Percentiles rank a stretch among this genome's conserved stretches.
Evolutionary conservation across 2,888 invertebrate genomes (phyloP).

Genomic region (Macrosoma leucophasiata): DNA sequence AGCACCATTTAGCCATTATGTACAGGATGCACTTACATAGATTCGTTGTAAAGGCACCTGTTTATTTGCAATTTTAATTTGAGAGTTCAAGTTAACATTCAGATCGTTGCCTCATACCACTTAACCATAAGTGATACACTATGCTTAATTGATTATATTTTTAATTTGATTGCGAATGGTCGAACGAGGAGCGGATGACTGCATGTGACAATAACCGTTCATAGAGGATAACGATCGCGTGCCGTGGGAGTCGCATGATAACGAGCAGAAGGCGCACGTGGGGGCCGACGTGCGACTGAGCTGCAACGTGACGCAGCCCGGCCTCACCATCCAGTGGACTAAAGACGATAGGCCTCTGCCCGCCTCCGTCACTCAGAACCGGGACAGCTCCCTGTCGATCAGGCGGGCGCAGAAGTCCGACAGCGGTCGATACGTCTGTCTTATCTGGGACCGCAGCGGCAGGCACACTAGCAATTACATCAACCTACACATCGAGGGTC

Average conservation of each 20-base stretch:
- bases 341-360: slow-evolving; percentile 70
- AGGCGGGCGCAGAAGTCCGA: slow-evolving; percentile 78
- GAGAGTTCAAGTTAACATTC: too few relatives aligned
- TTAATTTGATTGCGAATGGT: slow-evolving; percentile 34
- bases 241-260: slow-evolving; percentile 52
- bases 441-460: slow-evolving; percentile 64
- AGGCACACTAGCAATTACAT: slow-evolving; percentile 79
- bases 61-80: too few relatives aligned
- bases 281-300: slow-evolving; percentile 77
- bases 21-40: slow-evolving; percentile 33
- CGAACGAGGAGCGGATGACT: slow-evolving; percentile 32
- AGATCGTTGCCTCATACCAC: background rate
- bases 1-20: too few relatives aligned
- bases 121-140: slow-evolving; percentile 27
- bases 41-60: slow-evolving; percentile 32
- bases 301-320: slow-evolving; percentile 68
- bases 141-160: too few relatives aligned
- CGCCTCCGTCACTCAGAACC: slow-evolving; percentile 70
- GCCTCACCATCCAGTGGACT: slow-evolving; percentile 71
- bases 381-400: slow-evolving; percentile 57
- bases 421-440: slow-evolving; percentile 88
- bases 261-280: slow-evolving; percentile 71
- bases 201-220: slow-evolving; percentile 54
- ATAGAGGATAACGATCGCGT: slow-evolving; percentile 52
- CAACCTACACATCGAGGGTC: slow-evolving; percentile 84